A percentile compares a stretch with the other conserved stretches of the same genome.
phyloP scores from a whole-genome alignment of 2,888 invertebrate genomes.

The Hybos culiciformis region DNA sequence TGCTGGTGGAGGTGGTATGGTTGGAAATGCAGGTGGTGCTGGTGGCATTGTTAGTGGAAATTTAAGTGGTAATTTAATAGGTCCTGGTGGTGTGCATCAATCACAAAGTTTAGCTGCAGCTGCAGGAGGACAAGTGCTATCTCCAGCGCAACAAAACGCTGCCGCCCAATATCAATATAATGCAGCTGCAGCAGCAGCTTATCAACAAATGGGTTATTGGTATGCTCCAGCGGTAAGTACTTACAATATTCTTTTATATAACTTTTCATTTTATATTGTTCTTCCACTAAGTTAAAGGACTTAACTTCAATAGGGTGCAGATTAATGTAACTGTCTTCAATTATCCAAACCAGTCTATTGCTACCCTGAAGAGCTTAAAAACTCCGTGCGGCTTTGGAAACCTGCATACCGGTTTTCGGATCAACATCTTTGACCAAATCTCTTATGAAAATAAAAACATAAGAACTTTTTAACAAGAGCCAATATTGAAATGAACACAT shows the following conservation, averaged over 20 bases:
- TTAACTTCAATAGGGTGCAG: too few species aligned
- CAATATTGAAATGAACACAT: too few species aligned
- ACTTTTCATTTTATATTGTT: too few species aligned
- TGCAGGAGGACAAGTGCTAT: slow-evolving; percentile 36
- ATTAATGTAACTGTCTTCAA: too few species aligned
- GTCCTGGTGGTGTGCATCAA: slow-evolving; percentile 28
- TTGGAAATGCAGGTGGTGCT: slow-evolving; percentile 16
- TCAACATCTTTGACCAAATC: too few species aligned
- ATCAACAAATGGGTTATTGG: slow-evolving; percentile 86
- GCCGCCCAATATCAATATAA: slow-evolving; percentile 72
- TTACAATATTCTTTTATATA: too few species aligned
- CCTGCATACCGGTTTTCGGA: too few species aligned
- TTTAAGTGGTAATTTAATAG: slow-evolving; percentile 25
- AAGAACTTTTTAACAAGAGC: too few species aligned
- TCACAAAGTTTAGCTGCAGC: slow-evolving; percentile 25
- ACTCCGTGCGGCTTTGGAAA: too few species aligned
- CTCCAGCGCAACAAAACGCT: slow-evolving; percentile 52
- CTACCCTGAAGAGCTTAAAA: too few species aligned
- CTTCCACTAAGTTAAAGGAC: too few species aligned
- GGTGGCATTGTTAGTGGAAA: slow-evolving; percentile 16
- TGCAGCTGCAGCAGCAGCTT: slow-evolving; percentile 35
- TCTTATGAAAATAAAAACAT: too few species aligned
- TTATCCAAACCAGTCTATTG: not conserved
- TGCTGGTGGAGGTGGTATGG: slow-evolving; percentile 23
- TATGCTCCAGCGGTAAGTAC: slow-evolving; percentile 62